phyloP scores from a whole-genome alignment of 2,888 invertebrate genomes.

The Macrophya alboannulata region DNA sequence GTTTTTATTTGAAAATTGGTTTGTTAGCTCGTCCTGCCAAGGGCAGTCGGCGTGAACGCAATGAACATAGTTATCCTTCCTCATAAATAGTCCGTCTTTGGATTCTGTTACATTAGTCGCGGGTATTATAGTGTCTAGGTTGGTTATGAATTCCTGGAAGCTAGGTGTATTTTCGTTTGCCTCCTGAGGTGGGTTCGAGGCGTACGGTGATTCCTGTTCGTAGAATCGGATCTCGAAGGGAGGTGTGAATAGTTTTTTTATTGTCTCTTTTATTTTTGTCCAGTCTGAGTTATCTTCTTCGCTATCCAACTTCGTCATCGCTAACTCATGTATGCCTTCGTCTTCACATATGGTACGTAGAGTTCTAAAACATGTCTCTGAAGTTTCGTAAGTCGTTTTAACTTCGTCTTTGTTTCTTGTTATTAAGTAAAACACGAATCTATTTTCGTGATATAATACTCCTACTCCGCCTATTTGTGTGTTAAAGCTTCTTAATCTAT shows the following conservation, averaged over 20 bases:
- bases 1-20: background rate
- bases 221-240: background rate
- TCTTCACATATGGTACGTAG: background rate
- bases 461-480: background rate
- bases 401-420: background rate
- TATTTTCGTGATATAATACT: background rate
- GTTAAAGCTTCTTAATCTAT: background rate
- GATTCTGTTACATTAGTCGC: background rate
- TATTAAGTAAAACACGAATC: background rate
- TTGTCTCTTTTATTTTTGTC: background rate
- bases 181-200: background rate
- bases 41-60: slow-evolving; percentile 15
- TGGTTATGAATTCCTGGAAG: background rate
- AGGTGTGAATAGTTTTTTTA: background rate
- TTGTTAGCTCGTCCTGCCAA: background rate
- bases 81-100: slow-evolving; percentile 30
- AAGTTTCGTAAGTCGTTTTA: background rate
- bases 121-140: background rate
- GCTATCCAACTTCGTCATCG: too few relatives aligned
- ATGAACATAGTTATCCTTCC: slow-evolving; percentile 22
- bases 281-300: background rate
- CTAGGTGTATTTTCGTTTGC: background rate
- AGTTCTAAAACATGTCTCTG: background rate
- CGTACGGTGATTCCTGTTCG: background rate
- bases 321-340: background rate